Percentiles rank a stretch among this genome's conserved stretches.
These are phyloP conservation scores for Aurelia aurita DNA, from an alignment of 30 jellyfish, hydroid and myxozoan species.

Conservation along the genomic window DNA sequence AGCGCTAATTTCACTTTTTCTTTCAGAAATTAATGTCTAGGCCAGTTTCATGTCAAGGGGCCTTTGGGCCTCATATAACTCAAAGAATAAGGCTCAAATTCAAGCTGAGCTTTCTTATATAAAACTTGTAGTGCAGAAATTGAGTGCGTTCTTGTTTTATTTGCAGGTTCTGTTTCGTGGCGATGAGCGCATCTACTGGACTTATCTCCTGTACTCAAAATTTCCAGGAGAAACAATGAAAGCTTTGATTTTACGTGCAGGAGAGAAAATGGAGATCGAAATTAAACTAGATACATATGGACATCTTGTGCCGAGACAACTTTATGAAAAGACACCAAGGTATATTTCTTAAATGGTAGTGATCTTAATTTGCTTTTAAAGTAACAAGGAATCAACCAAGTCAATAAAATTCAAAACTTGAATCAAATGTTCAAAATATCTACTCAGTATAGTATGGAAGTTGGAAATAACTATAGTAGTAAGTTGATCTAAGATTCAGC, in stretches of 20 bases:
- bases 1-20: too few species aligned
- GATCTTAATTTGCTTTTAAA: too few species aligned
- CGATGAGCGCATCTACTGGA: constrained; percentile 78
- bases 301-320: constrained; percentile 68
- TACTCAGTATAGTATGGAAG: too few species aligned
- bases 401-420: too few species aligned
- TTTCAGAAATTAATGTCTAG: too few species aligned
- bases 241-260: constrained; percentile 68
- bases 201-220: constrained; percentile 66
- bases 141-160: background rate
- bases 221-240: constrained; percentile 54
- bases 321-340: constrained; percentile 75
- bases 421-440: too few species aligned
- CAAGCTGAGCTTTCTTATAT: background rate
- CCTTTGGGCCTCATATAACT: too few species aligned
- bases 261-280: constrained; percentile 43
- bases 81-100: background rate
- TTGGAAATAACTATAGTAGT: background rate
- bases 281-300: constrained; percentile 14
- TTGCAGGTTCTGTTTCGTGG: constrained; percentile 86
- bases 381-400: too few species aligned
- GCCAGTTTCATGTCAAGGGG: too few species aligned
- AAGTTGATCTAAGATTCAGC: too few species aligned
- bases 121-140: background rate
- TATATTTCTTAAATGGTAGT: background rate